phyloP scores from a whole-genome alignment of 2,113 vertebrate genomes.

The Chloropsis cyanopogon region DNA sequence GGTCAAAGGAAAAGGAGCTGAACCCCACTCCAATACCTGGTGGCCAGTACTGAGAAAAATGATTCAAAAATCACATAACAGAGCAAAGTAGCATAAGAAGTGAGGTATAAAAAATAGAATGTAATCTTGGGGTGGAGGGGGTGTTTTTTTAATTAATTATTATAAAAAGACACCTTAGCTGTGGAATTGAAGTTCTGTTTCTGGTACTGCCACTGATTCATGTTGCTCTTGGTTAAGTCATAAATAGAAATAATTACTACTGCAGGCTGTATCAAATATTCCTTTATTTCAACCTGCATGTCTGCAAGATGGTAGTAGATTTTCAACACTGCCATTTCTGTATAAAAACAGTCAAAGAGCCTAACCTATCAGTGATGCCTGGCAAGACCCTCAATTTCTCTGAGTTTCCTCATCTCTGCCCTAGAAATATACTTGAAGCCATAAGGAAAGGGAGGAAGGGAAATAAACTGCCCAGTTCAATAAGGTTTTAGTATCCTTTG shows the following conservation, averaged over 20 bases:
- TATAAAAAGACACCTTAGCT: neutral
- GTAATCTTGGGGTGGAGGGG: accelerated
- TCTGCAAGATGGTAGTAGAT: neutral
- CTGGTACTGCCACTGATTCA: neutral
- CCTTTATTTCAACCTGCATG: neutral
- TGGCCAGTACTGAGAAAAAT: neutral
- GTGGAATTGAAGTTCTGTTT: neutral
- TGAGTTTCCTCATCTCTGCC: neutral
- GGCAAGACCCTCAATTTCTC: neutral
- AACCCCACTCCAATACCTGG: neutral
- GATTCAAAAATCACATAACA: neutral
- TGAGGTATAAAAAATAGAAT: neutral
- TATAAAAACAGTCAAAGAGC: neutral
- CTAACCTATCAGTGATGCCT: neutral
- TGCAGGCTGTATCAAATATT: neutral
- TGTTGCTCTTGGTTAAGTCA: neutral
- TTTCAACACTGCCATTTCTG: neutral
- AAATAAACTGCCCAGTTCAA: neutral
- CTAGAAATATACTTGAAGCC: neutral
- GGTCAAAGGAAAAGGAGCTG: neutral
- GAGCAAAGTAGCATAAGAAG: neutral
- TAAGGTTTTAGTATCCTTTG: neutral
- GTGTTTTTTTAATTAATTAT: neutral
- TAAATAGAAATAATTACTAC: neutral
- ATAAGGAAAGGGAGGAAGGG: neutral